Percentiles rank a stretch among this genome's conserved stretches.
phyloP scores from a whole-genome alignment of 2,797 vertebrate species.

The Danio jaintianensis region DNA sequence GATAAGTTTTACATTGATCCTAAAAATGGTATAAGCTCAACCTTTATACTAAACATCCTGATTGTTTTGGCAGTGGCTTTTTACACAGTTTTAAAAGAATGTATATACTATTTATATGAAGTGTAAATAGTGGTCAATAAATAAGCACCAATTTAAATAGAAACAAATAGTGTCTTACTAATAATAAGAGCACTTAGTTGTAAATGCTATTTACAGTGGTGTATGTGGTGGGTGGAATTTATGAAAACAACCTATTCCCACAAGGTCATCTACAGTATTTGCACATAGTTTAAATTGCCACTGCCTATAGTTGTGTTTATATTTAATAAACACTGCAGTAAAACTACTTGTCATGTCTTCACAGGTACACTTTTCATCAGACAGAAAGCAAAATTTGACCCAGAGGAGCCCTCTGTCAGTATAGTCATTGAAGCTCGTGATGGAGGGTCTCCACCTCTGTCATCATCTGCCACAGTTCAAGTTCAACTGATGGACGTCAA shows the following conservation, averaged over 20 bases:
- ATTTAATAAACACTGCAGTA: not conserved
- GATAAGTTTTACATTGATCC: conserved; percentile 88
- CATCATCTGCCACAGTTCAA: conserved; percentile 86
- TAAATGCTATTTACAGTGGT: not conserved
- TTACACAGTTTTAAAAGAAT: not conserved
- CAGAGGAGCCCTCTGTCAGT: conserved; percentile 82
- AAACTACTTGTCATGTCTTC: conserved; percentile 15
- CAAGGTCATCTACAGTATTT: not conserved
- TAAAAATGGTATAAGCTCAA: conserved; percentile 83
- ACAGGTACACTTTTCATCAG: conserved; percentile 92
- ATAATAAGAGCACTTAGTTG: not conserved
- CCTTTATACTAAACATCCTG: not conserved
- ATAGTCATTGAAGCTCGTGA: conserved; percentile 91
- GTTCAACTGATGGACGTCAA: conserved; percentile 92
- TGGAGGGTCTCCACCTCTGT: conserved; percentile 84
- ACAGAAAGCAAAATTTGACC: conserved; percentile 80
- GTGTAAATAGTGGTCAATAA: conserved; percentile 4
- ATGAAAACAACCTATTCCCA: not conserved
- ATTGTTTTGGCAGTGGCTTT: not conserved
- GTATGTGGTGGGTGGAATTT: not conserved
- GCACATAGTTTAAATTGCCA: not conserved
- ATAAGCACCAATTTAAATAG: not conserved
- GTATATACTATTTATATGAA: not conserved
- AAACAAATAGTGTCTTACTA: not conserved
- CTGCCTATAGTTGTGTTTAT: not conserved